phyloP scores from a whole-genome alignment of 2,797 vertebrate genomes.

The Glyptemys insculpta region DNA sequence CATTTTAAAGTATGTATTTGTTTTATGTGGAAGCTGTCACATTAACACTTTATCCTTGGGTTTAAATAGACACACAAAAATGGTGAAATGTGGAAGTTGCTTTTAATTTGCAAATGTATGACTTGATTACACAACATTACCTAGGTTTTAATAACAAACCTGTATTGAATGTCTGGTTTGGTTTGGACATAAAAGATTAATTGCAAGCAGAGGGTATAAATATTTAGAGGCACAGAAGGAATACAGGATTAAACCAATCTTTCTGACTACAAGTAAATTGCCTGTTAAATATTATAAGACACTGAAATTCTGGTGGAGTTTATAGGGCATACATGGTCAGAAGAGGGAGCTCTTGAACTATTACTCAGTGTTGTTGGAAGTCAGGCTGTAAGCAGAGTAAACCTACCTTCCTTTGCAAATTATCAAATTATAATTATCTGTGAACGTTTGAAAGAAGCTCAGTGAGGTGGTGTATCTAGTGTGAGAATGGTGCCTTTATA shows the following conservation, averaged over 20 bases:
- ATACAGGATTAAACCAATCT: background rate
- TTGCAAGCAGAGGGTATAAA: background rate
- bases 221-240: background rate
- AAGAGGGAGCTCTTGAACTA: constrained; percentile 68
- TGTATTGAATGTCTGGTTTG: background rate
- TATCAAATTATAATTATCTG: constrained; percentile 32
- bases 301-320: background rate
- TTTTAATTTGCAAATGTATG: background rate
- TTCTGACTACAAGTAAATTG: background rate
- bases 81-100: background rate
- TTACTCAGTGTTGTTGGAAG: background rate
- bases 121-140: background rate
- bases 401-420: background rate
- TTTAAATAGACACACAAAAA: background rate
- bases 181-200: constrained; percentile 1
- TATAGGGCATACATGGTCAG: background rate
- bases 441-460: background rate
- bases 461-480: background rate
- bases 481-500: background rate
- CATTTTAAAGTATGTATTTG: background rate
- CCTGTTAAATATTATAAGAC: background rate
- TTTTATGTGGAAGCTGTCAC: background rate
- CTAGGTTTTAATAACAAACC: background rate
- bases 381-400: background rate
- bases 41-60: background rate